A percentile compares a stretch with the other conserved stretches of the same genome.
Evolutionary conservation across 64 coral and sea anemone genomes (phyloP).

Genomic region (Acropora yongei): DNA sequence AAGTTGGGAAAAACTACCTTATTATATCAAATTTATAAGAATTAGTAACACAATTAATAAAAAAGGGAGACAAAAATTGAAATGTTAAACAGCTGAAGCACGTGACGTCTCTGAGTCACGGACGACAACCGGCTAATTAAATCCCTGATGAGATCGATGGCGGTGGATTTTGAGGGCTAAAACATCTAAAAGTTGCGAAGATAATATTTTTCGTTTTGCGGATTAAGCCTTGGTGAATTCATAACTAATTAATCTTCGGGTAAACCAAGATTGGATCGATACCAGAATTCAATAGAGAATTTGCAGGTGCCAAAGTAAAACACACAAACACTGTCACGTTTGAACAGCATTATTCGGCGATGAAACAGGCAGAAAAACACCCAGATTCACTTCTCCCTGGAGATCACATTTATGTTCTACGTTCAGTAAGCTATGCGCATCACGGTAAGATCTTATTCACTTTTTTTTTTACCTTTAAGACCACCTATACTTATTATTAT

Average conservation of each 20-base stretch:
- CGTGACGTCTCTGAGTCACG: too few species aligned
- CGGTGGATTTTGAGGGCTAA: too few species aligned
- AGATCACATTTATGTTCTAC: slow-evolving; percentile 63
- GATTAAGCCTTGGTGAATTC: background rate
- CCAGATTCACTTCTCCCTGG: background rate
- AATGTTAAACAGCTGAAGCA: too few species aligned
- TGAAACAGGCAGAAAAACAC: slow-evolving; percentile 14
- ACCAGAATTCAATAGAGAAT: background rate
- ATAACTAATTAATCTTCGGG: background rate
- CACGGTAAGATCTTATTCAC: slow-evolving; percentile 34
- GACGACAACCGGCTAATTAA: too few species aligned
- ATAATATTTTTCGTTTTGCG: background rate
- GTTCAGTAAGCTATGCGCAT: slow-evolving; percentile 61
- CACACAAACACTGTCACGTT: too few species aligned
- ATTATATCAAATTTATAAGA: too few species aligned
- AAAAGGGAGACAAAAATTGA: too few species aligned
- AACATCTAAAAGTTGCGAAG: too few species aligned
- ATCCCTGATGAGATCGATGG: too few species aligned
- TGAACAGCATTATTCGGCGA: background rate
- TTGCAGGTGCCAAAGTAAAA: slow-evolving; percentile 17
- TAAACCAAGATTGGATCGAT: background rate
- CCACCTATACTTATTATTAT: background rate
- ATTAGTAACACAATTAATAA: too few species aligned
- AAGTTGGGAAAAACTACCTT: too few species aligned
- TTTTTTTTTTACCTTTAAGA: background rate